Conservation (phyloP, 2,888 invertebrate species). For the Dynastes grantii region DNA sequence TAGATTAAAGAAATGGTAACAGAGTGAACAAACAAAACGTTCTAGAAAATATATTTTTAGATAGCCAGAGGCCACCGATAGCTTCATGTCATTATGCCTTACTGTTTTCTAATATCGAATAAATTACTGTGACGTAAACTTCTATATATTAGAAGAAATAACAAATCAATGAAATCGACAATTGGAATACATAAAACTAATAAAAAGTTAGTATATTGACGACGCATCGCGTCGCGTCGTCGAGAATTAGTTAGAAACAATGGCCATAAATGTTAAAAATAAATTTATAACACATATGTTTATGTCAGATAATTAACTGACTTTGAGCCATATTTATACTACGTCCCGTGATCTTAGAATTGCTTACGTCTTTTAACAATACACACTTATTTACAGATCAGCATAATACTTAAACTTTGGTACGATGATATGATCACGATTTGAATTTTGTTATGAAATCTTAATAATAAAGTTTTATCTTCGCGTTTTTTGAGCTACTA, state of each 20-base stretch:
- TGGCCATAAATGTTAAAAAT: background rate
- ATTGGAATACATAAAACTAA: background rate
- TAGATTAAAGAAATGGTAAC: too few species aligned
- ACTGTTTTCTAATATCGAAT: too few species aligned
- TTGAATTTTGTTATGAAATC: slow-evolving; percentile 2
- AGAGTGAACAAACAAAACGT: too few species aligned
- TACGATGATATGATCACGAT: slow-evolving; percentile 25
- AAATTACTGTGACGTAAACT: background rate
- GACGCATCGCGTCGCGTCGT: background rate
- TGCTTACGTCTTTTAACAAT: background rate
- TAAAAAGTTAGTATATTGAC: background rate
- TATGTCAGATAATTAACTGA: background rate
- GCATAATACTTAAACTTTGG: slow-evolving; percentile 29
- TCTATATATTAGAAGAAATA: background rate
- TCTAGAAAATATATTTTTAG: too few species aligned
- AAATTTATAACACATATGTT: slow-evolving; percentile 9
- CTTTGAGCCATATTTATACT: slow-evolving; percentile 8
- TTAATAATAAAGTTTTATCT: slow-evolving; percentile 13
- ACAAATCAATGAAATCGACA: background rate
- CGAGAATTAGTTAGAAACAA: slow-evolving; percentile 11
- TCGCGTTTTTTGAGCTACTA: background rate
- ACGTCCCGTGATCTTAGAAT: background rate
- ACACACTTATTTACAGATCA: background rate
- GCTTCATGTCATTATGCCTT: too few species aligned
- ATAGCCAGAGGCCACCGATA: too few species aligned